Base-by-base conservation (phyloP, 2,888 invertebrate genomes). In the Danaus chrysippus region DNA sequence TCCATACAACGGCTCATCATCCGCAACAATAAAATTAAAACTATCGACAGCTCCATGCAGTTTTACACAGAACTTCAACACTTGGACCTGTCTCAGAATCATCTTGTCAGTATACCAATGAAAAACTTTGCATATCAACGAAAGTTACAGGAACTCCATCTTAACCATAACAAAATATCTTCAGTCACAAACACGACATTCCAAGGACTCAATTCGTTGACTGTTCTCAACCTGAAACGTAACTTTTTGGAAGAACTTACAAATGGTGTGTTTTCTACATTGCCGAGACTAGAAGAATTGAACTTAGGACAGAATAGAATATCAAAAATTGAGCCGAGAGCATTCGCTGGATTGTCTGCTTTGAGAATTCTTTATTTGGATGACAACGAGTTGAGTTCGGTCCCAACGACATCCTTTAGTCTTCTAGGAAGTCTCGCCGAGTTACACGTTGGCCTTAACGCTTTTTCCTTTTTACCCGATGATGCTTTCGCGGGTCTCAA, bases 281-380 rank as follows among this genome's bases (percentile, higher is more conserved):
- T 97, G 70, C 92, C 93, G 0, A 94, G 94, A 80, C 91, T 97
- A 70, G 96, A 96, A 78, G 97, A 97, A 83, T 91, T 97, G 58
- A 96, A 97, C 86, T 90, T 97, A 65, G 96, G 96, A 13, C 94
- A 96, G 82, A 97, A 97, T 81, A 93, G 96, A 73, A 96, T 97
- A 77, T 94, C 95, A 15, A 93, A 93, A 74, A 94, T 97, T 54
- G 96, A 96, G 74, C 92, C 94, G 0, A 92, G 92, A 68, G 95
- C 96, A 2, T 95, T 97, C 73, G 93, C 94, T 58, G 96, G 95
- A 1, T 83, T 97, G 58, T 89, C 92, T 5, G 94, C 95, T n/a
- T 87, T 97, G 62, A 92, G 96, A 66, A 94, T 96, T 17, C 87
- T 97, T 12, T 96, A 96, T 81, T 87, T 97, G 67, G 96, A 97